These are phyloP conservation scores for Onchidella celtica DNA, from an alignment of 2,888 invertebrate genomes.

Conservation along the genomic window DNA sequence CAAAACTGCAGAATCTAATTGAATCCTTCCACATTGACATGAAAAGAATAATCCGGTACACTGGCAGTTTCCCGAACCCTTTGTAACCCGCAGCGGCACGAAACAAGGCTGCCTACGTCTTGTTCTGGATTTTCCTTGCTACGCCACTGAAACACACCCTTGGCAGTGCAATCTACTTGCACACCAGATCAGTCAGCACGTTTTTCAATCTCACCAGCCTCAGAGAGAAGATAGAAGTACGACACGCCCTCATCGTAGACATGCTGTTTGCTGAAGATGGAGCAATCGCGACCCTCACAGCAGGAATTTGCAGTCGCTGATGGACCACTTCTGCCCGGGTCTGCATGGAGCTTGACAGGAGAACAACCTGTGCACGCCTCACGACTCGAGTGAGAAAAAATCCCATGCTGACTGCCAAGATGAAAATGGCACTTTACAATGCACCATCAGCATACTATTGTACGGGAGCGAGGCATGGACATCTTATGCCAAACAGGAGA, in stretches of 20 bases:
- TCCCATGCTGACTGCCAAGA: too few species aligned
- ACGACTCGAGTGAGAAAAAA: not conserved
- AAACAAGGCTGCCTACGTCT: not conserved
- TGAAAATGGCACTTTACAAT: not conserved
- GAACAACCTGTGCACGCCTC: not conserved
- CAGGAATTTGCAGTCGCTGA: conserved; percentile 26
- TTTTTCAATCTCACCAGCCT: conserved; percentile 31
- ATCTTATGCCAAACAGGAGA: not conserved
- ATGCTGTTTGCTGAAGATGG: conserved; percentile 16
- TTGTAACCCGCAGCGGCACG: not conserved
- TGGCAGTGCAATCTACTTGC: not conserved
- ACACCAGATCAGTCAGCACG: conserved; percentile 3
- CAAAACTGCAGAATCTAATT: conserved; percentile 38
- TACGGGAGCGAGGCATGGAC: conserved; percentile 16
- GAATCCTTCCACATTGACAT: conserved; percentile 51
- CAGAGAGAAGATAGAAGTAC: not conserved
- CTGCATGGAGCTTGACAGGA: conserved; percentile 15
- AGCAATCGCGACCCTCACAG: not conserved
- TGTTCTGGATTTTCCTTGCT: not conserved
- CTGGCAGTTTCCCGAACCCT: not conserved
- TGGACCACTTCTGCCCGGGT: conserved; percentile 20
- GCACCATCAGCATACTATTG: conserved; percentile 7
- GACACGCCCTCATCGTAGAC: not conserved
- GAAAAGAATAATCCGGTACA: conserved; percentile 40
- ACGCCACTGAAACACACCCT: not conserved